Evolutionary conservation across 1,140 invertebrate species (phyloP), one percentile per base, ranked within the genome.

Genomic region (Psilanteris sp.): DNA sequence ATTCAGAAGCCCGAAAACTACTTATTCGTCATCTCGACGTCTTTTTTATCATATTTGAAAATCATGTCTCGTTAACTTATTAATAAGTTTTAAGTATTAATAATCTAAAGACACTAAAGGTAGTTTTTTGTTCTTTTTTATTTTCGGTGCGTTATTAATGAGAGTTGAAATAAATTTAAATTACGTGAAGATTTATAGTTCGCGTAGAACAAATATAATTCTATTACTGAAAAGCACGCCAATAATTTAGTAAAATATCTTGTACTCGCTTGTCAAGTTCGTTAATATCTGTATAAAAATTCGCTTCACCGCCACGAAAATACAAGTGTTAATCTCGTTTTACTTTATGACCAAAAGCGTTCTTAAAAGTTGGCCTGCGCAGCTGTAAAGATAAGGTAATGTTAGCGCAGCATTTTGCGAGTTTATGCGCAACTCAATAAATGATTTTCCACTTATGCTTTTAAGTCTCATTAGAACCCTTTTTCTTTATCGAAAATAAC

Each of bases 361-460:
- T 62, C 57, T 64, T 64, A 48, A 62, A 72, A 72, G 48, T 62
- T 72, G 43, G 55, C 67, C 62, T 72, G 39, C 46, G 10, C 34
- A 34, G 34, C 39, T 37, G 55, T 32, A 55, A 71, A 71, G 67
- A 62, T 71, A 71, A 62, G 55, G 55, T 55, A 62, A 54, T 71
- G 44, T 71, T 37, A 71, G 39, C 48, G 32, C 46, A 55, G 67
- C 55, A 71, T 54, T 71, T 67, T 39, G 16, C 31, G 24, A 39
- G 29, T 55, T 71, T 71, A 62, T 46, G 46, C 55, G 61, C 46
- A 44, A 31, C 29, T 52, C 48, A 62, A 62, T 71, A 71, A 55
- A 62, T 71, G 67, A 71, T 62, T 71, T 55, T 62, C 55, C 67
- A 61, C 32, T 70, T 70, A 59, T 50, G 44, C 20, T 32, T 8